Base-by-base conservation (phyloP, 2,888 invertebrate species). In the Ophioninae sp. region DNA sequence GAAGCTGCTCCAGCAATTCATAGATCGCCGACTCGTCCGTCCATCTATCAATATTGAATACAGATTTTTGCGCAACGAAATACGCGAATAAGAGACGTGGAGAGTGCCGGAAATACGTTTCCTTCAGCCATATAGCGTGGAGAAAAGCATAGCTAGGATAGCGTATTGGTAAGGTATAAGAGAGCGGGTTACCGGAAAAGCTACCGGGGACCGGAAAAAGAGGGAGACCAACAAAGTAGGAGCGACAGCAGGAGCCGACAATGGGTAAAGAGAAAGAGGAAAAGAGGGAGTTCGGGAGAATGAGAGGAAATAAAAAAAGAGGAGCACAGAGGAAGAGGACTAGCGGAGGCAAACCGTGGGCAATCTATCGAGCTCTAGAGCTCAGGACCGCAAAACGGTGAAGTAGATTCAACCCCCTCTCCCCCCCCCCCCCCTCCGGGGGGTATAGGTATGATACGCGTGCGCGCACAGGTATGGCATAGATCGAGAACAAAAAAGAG, bases 41-140 rank as follows among this genome's bases (percentile, higher is more conserved):
- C 80, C 62, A 70, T 56, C 23, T 69, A 78, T 81, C 83, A 75
- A 83, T 83, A 83, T 83, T 70, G 73, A 80, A 57, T 61, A 41
- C 30, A 73, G 77, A 67, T 77, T 81, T 78, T 83, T 78, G 81
- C 81, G 74, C 78, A 78, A 83, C 78, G 83, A 64, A 67, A 67
- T 62, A 70, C 39, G 70, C 74, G 78, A 81, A 81, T 75, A 81
- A 81, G 83, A 81, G 68, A 80, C 70, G 44, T 20, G 20, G 59
- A 50, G 78, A 83, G 77, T 78, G 62, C 83, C 83, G 81, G 83
- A 83, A 83, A 83, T 83, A 81, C 83, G 83, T 83, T 83, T 81
- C 83, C 74, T 75, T 72, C 70, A 10, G 57, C 23, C 57, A 23
- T 65, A 68, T 62, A 23, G 64, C 39, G 44, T 65, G 64, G 20